Percentiles rank a stretch among this genome's conserved stretches.
phyloP scores from a whole-genome alignment of 2,797 vertebrate species.

The Cephalopachus bancanus region DNA sequence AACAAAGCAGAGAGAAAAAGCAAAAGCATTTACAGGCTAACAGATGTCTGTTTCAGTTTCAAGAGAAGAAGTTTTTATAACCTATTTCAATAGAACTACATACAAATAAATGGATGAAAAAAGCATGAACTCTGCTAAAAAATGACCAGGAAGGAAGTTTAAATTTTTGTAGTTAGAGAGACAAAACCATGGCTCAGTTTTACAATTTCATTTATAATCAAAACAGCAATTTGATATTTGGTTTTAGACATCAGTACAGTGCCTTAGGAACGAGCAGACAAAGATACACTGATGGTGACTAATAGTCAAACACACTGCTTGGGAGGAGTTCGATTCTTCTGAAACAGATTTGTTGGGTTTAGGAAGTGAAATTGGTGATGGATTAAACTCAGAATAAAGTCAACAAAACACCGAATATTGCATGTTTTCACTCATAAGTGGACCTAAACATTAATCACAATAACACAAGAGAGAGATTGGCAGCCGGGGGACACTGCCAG shows the following conservation, averaged over 20 bases:
- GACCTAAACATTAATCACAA: no score
- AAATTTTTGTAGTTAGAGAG: background rate
- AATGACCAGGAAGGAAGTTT: background rate
- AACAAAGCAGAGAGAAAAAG: background rate
- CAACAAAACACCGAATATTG: no score
- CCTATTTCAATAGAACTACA: constrained; percentile 26
- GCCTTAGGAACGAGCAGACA: background rate
- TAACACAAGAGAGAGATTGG: no score
- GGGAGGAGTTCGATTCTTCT: background rate
- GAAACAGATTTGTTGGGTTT: constrained; percentile 10
- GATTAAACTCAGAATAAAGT: background rate
- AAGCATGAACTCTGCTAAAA: constrained; percentile 41
- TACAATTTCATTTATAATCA: constrained; percentile 1
- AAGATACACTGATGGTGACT: fast-evolving
- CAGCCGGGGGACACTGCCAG: no score
- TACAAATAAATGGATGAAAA: constrained; percentile 66
- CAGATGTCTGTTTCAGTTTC: constrained; percentile 3
- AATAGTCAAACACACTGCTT: background rate
- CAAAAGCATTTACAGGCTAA: background rate
- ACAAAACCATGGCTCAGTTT: background rate
- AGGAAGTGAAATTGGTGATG: background rate
- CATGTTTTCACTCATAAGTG: no score
- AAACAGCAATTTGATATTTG: background rate
- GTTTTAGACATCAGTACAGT: background rate
- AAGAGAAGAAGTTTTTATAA: constrained; percentile 18